Conservation (phyloP, 1,140 invertebrate species). For the Colletes gigas region DNA sequence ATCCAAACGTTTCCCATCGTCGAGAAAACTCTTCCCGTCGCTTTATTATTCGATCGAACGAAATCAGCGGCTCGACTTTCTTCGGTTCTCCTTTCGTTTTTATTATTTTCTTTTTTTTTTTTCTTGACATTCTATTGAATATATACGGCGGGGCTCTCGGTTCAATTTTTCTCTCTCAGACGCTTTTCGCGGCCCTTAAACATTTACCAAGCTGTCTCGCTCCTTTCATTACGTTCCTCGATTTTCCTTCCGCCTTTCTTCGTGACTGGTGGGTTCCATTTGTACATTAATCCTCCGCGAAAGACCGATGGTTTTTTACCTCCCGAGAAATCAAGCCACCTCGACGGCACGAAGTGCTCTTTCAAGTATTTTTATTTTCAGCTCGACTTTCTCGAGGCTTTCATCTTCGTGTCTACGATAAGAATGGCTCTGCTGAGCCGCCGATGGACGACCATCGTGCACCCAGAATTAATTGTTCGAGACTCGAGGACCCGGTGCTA, state of each 20-base stretch:
- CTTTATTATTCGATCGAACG: too few species aligned
- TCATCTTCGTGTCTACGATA: conserved; percentile 9
- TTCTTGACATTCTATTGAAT: not conserved
- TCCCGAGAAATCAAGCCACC: conserved; percentile 20
- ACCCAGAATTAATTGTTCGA: conserved; percentile 42
- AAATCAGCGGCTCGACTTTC: too few species aligned
- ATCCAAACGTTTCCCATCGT: not conserved
- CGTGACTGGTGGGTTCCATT: not conserved
- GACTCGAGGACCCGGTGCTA: not conserved
- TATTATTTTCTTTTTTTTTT: not conserved
- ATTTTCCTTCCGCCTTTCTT: not conserved
- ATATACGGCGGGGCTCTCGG: not conserved
- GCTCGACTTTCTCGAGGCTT: not conserved
- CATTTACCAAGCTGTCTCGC: conserved; percentile 1
- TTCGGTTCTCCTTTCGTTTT: too few species aligned
- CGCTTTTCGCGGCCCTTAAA: conserved; percentile 11
- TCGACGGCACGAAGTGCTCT: conserved; percentile 13
- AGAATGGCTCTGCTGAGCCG: conserved; percentile 7
- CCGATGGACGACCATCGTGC: not conserved
- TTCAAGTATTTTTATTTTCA: conserved; percentile 38
- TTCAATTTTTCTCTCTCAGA: not conserved
- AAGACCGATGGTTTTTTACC: conserved; percentile 24
- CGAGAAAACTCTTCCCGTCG: too few species aligned
- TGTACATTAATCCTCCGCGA: conserved; percentile 17
- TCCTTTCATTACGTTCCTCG: conserved; percentile 8